Conservation (phyloP, 2,797 vertebrate species). For the Bovichtus diacanthus region DNA sequence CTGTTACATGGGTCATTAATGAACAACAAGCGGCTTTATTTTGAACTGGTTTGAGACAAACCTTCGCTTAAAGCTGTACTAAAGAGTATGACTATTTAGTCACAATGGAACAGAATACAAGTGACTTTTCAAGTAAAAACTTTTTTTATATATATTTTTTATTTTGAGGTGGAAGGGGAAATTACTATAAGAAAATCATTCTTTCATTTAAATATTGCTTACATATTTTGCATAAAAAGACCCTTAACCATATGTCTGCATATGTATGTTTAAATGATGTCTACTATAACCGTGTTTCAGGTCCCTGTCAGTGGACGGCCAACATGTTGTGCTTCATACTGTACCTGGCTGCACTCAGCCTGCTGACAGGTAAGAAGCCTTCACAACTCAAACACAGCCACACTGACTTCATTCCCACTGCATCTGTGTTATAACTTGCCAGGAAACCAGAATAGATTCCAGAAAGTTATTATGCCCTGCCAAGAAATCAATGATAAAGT, state of each 20-base stretch:
- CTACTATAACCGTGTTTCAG: constrained; percentile 6
- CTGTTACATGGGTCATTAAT: neutral
- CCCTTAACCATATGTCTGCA: neutral
- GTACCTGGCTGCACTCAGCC: constrained; percentile 18
- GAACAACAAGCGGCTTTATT: too few species aligned
- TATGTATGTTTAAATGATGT: neutral
- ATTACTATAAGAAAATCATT: neutral
- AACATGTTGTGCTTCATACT: constrained; percentile 25
- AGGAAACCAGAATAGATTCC: neutral
- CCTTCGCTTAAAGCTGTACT: neutral
- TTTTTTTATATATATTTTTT: neutral
- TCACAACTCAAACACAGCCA: neutral
- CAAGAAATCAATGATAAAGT: neutral
- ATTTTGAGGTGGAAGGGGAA: neutral
- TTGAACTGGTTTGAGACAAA: neutral
- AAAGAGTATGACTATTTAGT: neutral
- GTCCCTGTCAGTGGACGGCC: neutral
- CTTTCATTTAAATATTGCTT: neutral
- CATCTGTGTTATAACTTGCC: neutral
- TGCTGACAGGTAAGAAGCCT: constrained; percentile 31
- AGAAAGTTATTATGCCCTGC: neutral
- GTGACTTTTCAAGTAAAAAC: neutral
- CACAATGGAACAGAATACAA: neutral
- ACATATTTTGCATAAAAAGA: neutral
- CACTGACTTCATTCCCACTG: neutral